These are phyloP conservation scores for Microchirus variegatus DNA, from an alignment of 2,797 vertebrate species.

Conservation along the genomic window DNA sequence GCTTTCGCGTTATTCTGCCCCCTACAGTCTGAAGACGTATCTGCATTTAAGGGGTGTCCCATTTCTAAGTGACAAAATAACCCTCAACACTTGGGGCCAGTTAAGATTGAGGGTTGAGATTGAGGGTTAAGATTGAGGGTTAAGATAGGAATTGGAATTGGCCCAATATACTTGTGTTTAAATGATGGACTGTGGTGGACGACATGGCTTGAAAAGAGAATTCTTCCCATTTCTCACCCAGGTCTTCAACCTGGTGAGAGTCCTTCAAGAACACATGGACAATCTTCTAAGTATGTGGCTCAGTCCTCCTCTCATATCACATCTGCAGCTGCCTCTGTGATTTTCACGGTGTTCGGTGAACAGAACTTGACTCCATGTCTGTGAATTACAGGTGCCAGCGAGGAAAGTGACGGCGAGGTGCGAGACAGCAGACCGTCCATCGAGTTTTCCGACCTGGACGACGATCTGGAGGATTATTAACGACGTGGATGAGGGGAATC, in stretches of 20 bases:
- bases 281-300: conserved; percentile 96
- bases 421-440: conserved; percentile 82
- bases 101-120: no score
- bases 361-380: conserved; percentile 13
- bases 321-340: not conserved
- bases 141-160: no score
- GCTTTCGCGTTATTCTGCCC: no score
- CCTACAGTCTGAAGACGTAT: no score
- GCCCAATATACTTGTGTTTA: no score
- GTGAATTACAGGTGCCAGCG: conserved; percentile 84
- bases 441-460: conserved; percentile 84
- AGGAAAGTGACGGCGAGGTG: conserved; percentile 86
- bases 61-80: no score
- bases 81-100: no score
- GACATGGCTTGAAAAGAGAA: conserved; percentile 31
- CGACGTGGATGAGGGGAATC: conserved; percentile 34
- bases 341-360: not conserved
- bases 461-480: conserved; percentile 78
- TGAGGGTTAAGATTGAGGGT: no score
- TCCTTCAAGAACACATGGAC: conserved; percentile 99
- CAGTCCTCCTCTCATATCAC: conserved; percentile 31
- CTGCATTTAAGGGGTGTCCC: no score
- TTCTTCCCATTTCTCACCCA: conserved; percentile 84
- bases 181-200: conserved; percentile 20
- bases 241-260: conserved; percentile 99